phyloP scores from a whole-genome alignment of 2,113 vertebrate genomes.

The Paradoxurus hermaphroditus region DNA sequence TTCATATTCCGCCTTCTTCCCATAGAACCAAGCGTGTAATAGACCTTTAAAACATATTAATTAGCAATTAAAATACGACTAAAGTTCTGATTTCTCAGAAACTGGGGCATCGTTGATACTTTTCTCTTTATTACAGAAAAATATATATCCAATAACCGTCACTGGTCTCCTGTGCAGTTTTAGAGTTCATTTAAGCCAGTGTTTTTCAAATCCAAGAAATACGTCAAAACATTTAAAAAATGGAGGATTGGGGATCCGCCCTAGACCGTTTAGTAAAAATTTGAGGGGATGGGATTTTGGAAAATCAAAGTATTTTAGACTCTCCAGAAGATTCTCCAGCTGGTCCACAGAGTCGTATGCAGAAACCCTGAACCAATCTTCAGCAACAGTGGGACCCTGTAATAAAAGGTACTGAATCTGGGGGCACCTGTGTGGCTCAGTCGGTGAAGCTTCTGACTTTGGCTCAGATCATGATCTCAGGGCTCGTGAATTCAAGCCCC shows the following conservation, averaged over 20 bases:
- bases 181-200: not conserved
- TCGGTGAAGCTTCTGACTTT: no score
- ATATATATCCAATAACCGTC: not conserved
- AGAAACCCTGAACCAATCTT: not conserved
- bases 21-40: not conserved
- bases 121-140: not conserved
- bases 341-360: not conserved
- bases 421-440: no score
- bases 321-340: not conserved
- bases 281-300: not conserved
- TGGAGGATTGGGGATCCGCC: not conserved
- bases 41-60: not conserved
- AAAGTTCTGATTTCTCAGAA: not conserved
- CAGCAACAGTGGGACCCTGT: not conserved
- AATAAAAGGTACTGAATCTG: not conserved
- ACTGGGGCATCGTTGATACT: not conserved
- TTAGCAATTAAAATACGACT: not conserved
- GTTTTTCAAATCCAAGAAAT: not conserved
- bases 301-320: constrained; percentile 2
- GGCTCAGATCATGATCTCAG: no score
- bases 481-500: no score
- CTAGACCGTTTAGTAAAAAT: not conserved
- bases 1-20: not conserved
- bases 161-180: not conserved
- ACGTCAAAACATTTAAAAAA: not conserved